Base-by-base conservation (phyloP, 2,113 vertebrate genomes). In the Acanthochromis polyacanthus region DNA sequence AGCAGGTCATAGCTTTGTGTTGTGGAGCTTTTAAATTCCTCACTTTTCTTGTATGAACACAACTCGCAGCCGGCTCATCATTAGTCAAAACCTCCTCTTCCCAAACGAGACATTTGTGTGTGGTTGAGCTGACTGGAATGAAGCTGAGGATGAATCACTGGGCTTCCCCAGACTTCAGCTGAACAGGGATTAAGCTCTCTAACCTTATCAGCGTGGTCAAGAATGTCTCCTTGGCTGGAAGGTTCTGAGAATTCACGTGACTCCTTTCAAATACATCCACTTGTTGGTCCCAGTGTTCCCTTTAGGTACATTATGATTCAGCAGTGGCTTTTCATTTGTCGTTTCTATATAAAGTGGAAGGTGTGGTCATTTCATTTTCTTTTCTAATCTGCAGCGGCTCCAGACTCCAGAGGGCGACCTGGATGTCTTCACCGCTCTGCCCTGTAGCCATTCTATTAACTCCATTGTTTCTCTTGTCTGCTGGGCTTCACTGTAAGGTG, bases 101-200 rank as follows among this genome's bases (percentile, higher is more conserved):
- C 45, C 45, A 14, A 46, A 46, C 5, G 45, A 72, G n/a, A 36
- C n/a, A 46, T 45, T 61, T 11, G n/a, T 38, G 30, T 32, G 50
- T 4, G 32, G 14, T 48, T 58, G 17, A 73, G 32, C 36, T 59
- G 9, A 7, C 50, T 59, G 23, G 36, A 57, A 20, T 38, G 10
- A 23, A 4, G 22, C 7, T 8, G 28, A 16, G 40, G 23, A 75
- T 60, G 58, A 71, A 75, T 74, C 58, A 64, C 36, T 71, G 53
- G 65, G 58, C 32, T 69, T 59, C 43, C 62, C 56, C 11, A 20
- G 56, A 80, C 59, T 17, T 20, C 50, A 56, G 36, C 48, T 43
- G 65, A 75, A 38, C 48, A 20, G 36, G 36, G 25, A 17, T 77
- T 55, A 65, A 71, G 61, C 73, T 58, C 28, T 20, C 12, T 14